Percentiles rank a stretch among this genome's conserved stretches.
phyloP scores from a whole-genome alignment of 2,113 vertebrate genomes.

The Microcebus griseorufus region DNA sequence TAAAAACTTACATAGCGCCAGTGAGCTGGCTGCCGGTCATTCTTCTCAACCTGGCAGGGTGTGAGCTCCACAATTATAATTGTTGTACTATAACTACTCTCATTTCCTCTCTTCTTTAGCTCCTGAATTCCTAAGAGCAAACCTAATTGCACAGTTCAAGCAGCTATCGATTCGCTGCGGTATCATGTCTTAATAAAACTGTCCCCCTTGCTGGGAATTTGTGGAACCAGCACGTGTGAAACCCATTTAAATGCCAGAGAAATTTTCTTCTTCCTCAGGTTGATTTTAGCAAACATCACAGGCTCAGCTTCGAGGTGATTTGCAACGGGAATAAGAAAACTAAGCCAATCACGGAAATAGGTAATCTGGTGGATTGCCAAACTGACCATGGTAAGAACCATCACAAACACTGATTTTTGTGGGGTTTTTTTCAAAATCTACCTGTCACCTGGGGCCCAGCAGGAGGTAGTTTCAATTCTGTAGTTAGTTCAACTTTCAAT shows the following conservation, averaged over 20 bases:
- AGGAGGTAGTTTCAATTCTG: conserved; percentile 31
- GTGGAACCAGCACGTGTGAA: not conserved
- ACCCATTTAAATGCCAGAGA: conserved; percentile 19
- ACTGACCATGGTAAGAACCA: not conserved
- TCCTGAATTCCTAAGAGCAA: not conserved
- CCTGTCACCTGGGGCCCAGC: not conserved
- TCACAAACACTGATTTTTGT: not conserved
- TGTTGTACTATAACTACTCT: not conserved
- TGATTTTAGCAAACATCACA: not conserved
- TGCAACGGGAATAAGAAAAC: conserved; percentile 45
- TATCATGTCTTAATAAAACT: not conserved
- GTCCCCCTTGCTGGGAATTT: not conserved
- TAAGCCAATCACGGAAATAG: not conserved
- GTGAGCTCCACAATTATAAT: not conserved
- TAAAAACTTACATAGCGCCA: not conserved
- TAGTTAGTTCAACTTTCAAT: conserved; percentile 59
- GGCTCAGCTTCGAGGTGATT: not conserved
- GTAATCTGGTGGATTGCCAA: not conserved
- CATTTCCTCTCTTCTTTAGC: not conserved
- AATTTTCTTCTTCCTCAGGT: not conserved
- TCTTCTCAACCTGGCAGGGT: not conserved
- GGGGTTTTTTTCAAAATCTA: not conserved
- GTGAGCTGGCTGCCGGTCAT: not conserved
- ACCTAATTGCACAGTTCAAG: not conserved
- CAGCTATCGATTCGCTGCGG: not conserved